Conservation (phyloP, 2,797 vertebrate species). For the Acipenser transmontanus region DNA sequence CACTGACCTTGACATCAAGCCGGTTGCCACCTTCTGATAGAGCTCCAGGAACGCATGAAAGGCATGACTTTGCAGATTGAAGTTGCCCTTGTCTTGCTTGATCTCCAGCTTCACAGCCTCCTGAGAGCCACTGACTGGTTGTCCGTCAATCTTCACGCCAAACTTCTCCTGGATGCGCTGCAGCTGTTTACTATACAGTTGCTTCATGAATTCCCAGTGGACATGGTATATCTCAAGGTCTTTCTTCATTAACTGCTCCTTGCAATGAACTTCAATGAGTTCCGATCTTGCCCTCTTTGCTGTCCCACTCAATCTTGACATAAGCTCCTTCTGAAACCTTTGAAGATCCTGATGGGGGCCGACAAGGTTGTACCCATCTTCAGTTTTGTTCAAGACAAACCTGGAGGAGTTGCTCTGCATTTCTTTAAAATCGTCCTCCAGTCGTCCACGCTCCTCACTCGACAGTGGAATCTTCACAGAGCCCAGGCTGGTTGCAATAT, state of each 20-base stretch:
- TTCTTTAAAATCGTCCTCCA: neutral
- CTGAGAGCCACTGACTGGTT: fast-evolving
- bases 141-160: constrained; percentile 29
- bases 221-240: constrained; percentile 29
- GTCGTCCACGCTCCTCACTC: constrained; percentile 4
- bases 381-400: constrained; percentile 27
- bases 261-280: constrained; percentile 21
- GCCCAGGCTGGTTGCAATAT: fast-evolving
- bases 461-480: neutral
- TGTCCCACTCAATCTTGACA: neutral
- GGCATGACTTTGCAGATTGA: constrained; percentile 43
- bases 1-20: neutral
- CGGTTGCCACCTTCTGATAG: constrained; percentile 40
- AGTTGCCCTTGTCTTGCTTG: neutral
- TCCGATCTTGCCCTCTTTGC: neutral
- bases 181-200: neutral
- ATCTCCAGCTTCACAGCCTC: constrained; percentile 28
- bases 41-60: constrained; percentile 44
- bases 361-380: constrained; percentile 9
- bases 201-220: constrained; percentile 28
- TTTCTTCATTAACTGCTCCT: constrained; percentile 19
- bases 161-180: constrained; percentile 35
- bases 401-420: constrained; percentile 11
- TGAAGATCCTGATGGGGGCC: constrained; percentile 6
- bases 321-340: neutral